Evolutionary conservation across 2,797 vertebrate genomes (phyloP).

Genomic region (Gila robusta): DNA sequence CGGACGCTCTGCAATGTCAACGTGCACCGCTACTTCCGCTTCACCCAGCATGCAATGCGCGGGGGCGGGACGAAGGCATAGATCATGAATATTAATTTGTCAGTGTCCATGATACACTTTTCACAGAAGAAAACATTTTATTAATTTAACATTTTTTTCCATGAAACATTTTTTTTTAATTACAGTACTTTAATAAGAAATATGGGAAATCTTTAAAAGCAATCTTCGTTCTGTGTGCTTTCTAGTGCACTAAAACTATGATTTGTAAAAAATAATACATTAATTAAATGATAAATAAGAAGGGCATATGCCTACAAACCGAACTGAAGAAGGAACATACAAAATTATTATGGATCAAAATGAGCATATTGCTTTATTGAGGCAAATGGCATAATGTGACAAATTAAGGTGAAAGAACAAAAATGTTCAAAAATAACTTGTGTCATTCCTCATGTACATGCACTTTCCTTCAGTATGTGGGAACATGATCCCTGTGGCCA

Average conservation of each 20-base stretch:
- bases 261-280: not conserved
- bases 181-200: not conserved
- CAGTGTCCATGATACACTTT: not conserved
- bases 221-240: not conserved
- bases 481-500: slow-evolving; percentile 52
- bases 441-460: slow-evolving; percentile 46
- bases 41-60: slow-evolving; percentile 22
- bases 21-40: slow-evolving; percentile 17
- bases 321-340: not conserved
- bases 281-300: not conserved
- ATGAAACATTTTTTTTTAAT: not conserved
- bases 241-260: not conserved
- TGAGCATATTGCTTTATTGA: slow-evolving; percentile 68
- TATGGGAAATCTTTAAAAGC: not conserved
- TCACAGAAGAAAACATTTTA: not conserved
- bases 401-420: slow-evolving; percentile 48
- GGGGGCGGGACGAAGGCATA: not conserved
- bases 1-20: slow-evolving; percentile 46
- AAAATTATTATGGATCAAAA: slow-evolving; percentile 34
- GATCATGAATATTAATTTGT: slow-evolving; percentile 32
- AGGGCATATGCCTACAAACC: not conserved
- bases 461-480: slow-evolving; percentile 24
- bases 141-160: not conserved
- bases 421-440: slow-evolving; percentile 34
- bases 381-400: slow-evolving; percentile 60